Conservation (phyloP, 2,113 vertebrate genomes). For the Empidonax traillii region DNA sequence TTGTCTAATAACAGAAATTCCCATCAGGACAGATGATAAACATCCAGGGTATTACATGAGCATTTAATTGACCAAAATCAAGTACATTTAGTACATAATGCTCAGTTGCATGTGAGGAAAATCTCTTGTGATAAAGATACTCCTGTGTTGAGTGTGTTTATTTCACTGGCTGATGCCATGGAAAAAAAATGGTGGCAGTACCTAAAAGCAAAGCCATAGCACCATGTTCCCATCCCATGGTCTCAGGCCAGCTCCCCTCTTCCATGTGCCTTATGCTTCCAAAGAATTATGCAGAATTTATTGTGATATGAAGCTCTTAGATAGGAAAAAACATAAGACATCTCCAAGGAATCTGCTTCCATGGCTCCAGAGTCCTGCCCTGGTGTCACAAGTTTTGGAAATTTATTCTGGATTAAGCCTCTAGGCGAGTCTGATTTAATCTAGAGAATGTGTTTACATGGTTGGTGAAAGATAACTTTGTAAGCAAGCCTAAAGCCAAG, state of each 20-base stretch:
- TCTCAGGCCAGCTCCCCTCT: not conserved
- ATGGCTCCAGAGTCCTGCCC: not conserved
- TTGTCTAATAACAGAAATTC: not conserved
- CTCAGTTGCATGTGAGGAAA: not conserved
- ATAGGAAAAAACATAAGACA: not conserved
- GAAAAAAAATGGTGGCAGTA: not conserved
- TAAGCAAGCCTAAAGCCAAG: not conserved
- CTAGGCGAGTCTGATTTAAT: not conserved
- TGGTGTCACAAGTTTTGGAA: not conserved
- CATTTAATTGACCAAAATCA: not conserved
- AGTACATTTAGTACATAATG: not conserved
- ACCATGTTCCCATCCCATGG: fast-evolving
- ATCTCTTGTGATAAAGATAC: not conserved
- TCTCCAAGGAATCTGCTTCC: not conserved
- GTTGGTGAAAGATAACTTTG: not conserved
- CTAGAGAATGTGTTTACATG: not conserved
- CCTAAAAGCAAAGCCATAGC: not conserved
- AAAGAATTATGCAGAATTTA: not conserved
- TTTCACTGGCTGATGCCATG: not conserved
- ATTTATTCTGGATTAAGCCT: not conserved
- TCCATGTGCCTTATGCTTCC: not conserved
- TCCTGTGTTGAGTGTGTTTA: not conserved
- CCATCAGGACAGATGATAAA: not conserved
- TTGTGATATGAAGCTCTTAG: not conserved
- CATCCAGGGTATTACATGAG: not conserved